Evolutionary conservation across 2,888 invertebrate genomes (phyloP).

Genomic region (Mallateleia sp.): DNA sequence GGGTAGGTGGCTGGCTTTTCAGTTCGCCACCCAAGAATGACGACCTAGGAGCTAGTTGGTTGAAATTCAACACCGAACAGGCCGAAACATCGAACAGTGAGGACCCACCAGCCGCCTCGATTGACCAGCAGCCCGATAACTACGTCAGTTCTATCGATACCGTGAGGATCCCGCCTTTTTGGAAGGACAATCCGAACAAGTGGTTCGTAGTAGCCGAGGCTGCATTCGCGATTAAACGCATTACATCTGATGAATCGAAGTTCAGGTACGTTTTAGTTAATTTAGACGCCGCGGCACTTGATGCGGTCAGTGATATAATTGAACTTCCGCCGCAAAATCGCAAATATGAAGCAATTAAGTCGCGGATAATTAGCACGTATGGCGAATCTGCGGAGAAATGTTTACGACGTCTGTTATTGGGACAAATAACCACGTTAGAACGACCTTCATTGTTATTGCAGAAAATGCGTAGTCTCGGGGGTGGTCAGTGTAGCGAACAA

Average conservation of each 20-base stretch:
- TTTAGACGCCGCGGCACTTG: neutral
- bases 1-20: too few relatives aligned
- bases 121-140: too few relatives aligned
- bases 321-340: neutral
- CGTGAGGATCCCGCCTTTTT: too few relatives aligned
- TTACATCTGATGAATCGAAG: slow-evolving; percentile 9
- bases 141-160: too few relatives aligned
- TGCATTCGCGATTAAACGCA: neutral
- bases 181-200: too few relatives aligned
- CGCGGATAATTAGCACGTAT: neutral
- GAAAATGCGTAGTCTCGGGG: neutral
- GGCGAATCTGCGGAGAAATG: neutral
- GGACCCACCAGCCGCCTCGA: too few relatives aligned
- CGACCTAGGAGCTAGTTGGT: too few relatives aligned
- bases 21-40: too few relatives aligned
- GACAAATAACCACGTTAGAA: neutral
- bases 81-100: too few relatives aligned
- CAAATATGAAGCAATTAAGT: slow-evolving; percentile 6
- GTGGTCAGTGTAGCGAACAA: neutral
- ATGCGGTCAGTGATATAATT: neutral
- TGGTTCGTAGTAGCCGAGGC: neutral
- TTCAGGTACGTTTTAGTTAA: neutral
- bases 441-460: slow-evolving; percentile 11
- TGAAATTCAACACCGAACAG: too few relatives aligned
- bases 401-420: neutral